Evolutionary conservation across 2,888 invertebrate genomes (phyloP).

Genomic region (Drosophila kuntzei): DNA sequence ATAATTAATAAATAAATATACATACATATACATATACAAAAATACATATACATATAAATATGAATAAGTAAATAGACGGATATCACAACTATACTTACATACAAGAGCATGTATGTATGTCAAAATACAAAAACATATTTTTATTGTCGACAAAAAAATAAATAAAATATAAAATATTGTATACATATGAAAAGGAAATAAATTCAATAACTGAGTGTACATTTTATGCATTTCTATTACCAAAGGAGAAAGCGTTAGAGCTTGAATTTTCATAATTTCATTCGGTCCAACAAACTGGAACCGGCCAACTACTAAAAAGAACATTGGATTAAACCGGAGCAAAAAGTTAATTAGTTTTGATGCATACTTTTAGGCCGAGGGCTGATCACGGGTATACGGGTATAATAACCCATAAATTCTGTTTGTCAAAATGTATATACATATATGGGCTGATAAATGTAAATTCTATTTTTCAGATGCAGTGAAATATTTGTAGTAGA

Average conservation of each 20-base stretch:
- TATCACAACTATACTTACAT: conserved; percentile 31
- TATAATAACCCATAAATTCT: not conserved
- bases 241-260: conserved; percentile 2
- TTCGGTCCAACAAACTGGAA: conserved; percentile 3
- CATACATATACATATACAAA: conserved; percentile 22
- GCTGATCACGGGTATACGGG: not conserved
- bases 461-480: not conserved
- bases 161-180: conserved; percentile 26
- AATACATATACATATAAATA: conserved; percentile 26
- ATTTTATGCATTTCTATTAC: not conserved
- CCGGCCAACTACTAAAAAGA: not conserved
- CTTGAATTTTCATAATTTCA: conserved; percentile 15
- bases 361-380: conserved; percentile 6
- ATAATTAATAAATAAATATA: conserved; percentile 36
- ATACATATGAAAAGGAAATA: conserved; percentile 59
- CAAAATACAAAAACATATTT: conserved; percentile 58
- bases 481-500: not conserved
- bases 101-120: conserved; percentile 12
- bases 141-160: conserved; percentile 63
- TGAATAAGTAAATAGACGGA: conserved; percentile 21
- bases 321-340: too few species aligned
- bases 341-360: conserved; percentile 37
- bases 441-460: too few species aligned
- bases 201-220: conserved; percentile 67
- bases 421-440: not conserved